A percentile compares a stretch with the other conserved stretches of the same genome.
Conservation (phyloP, 2,113 vertebrate species). For the Tenebrosternarchus preto region DNA sequence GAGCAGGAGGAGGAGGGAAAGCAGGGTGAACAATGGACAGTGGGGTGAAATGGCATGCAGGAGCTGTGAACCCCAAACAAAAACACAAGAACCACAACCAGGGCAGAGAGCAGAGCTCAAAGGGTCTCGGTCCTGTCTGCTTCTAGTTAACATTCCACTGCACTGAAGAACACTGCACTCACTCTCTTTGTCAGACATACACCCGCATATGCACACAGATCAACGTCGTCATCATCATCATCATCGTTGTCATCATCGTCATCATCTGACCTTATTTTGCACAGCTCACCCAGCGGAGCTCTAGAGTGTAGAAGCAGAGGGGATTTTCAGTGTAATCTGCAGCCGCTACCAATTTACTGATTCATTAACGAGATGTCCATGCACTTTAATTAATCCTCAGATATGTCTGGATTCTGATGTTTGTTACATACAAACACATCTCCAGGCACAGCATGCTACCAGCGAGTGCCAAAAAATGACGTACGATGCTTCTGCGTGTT, state of each 20-base stretch:
- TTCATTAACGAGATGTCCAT: conserved; percentile 56
- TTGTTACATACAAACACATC: conserved; percentile 56
- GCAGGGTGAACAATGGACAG: too few species aligned
- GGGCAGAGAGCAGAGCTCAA: not conserved
- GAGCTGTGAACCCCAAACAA: not conserved
- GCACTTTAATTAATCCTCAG: conserved; percentile 59
- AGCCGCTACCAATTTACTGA: conserved; percentile 54
- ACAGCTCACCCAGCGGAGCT: conserved; percentile 54
- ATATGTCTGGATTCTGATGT: conserved; percentile 55
- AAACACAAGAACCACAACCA: conserved; percentile 36
- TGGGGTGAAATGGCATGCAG: too few species aligned
- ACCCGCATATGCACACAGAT: conserved; percentile 52
- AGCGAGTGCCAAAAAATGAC: conserved; percentile 40
- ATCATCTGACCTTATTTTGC: conserved; percentile 58
- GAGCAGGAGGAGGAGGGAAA: too few species aligned
- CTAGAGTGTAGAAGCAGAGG: conserved; percentile 15
- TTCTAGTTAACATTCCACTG: conserved; percentile 59
- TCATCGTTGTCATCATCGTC: not conserved
- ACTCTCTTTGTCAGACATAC: conserved; percentile 51
- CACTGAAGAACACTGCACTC: conserved; percentile 7
- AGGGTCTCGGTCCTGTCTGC: conserved; percentile 4
- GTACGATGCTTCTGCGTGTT: conserved; percentile 19
- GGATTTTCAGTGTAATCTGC: conserved; percentile 52
- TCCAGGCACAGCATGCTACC: conserved; percentile 32
- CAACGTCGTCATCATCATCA: conserved; percentile 12